Conservation (phyloP, 2,797 vertebrate species). For the Echeneis naucrates region DNA sequence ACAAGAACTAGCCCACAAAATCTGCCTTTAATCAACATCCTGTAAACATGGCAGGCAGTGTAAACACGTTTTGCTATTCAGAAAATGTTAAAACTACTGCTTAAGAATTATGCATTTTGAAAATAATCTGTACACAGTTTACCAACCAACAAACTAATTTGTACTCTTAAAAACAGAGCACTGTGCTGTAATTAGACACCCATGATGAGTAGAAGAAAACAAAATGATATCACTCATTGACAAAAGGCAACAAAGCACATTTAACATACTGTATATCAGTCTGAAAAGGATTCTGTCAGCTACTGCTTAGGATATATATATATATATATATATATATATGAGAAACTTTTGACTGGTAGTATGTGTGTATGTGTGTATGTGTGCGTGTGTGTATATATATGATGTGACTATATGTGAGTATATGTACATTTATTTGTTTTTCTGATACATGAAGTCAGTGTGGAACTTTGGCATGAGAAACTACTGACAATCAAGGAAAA, state of each 20-base stretch:
- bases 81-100: conserved; percentile 63
- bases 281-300: conserved; percentile 19
- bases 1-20: conserved; percentile 68
- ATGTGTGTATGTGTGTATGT: no score
- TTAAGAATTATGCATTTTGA: conserved; percentile 50
- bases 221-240: conserved; percentile 46
- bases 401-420: conserved; percentile 24
- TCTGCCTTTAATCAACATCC: conserved; percentile 63
- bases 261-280: conserved; percentile 34
- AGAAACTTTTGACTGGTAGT: no score
- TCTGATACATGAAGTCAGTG: conserved; percentile 31
- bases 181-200: conserved; percentile 61
- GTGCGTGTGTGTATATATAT: no score
- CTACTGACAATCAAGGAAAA: conserved; percentile 16
- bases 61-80: conserved; percentile 74
- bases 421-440: conserved; percentile 26
- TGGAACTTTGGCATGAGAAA: conserved; percentile 19
- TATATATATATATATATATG: no score
- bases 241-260: conserved; percentile 47
- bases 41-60: conserved; percentile 83
- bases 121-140: conserved; percentile 65
- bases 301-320: conserved; percentile 18
- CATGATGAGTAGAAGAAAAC: conserved; percentile 56
- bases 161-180: conserved; percentile 78
- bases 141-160: conserved; percentile 50